Evolutionary conservation across 1,140 invertebrate species (phyloP).

Genomic region (Cydia amplana): DNA sequence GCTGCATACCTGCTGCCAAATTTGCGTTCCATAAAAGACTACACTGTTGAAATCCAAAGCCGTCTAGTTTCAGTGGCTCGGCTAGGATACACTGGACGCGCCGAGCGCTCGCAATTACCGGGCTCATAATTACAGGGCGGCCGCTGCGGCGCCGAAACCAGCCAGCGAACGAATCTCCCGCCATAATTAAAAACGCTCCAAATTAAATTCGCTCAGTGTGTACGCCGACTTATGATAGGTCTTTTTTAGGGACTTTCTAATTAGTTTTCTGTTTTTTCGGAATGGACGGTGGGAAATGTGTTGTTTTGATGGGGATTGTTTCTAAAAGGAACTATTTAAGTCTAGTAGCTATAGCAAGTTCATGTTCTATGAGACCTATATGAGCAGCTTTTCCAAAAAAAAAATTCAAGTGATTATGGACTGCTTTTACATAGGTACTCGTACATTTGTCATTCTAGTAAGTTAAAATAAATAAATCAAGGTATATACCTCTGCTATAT

Average conservation of each 20-base stretch:
- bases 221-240: conserved; percentile 73
- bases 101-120: conserved; percentile 67
- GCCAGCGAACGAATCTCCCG: conserved; percentile 62
- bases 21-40: not conserved
- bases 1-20: not conserved
- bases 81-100: conserved; percentile 54
- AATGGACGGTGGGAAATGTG: conserved; percentile 49
- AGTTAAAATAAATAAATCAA: too few relatives aligned
- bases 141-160: conserved; percentile 73
- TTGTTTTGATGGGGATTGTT: conserved; percentile 4
- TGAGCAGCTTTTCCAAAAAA: too few relatives aligned
- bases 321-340: not conserved
- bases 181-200: conserved; percentile 78
- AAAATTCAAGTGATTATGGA: too few relatives aligned
- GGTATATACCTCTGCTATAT: too few relatives aligned
- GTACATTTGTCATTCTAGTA: too few relatives aligned
- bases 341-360: not conserved
- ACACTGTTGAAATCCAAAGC: conserved; percentile 39
- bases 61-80: conserved; percentile 61
- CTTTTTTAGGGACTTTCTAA: conserved; percentile 77
- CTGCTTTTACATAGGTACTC: too few relatives aligned
- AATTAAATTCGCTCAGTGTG: conserved; percentile 78
- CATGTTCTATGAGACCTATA: not conserved
- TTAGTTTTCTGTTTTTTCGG: conserved; percentile 70
- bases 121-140: conserved; percentile 75